These are phyloP conservation scores for Notarius lentiginosus DNA, from an alignment of 2,113 vertebrate genomes.

Conservation along the genomic window DNA sequence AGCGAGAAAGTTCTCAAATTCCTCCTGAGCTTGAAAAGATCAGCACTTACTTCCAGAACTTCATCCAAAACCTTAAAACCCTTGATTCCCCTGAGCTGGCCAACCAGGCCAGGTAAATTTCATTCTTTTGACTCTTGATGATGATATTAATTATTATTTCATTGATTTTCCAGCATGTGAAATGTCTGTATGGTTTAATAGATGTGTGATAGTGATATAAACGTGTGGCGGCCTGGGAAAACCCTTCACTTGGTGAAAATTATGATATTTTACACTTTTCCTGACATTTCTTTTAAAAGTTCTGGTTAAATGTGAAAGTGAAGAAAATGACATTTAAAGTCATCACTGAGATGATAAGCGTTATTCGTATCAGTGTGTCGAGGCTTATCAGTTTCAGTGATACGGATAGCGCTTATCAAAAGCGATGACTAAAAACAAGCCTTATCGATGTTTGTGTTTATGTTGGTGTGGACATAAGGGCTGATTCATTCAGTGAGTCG, in stretches of 20 bases:
- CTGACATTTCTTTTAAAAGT: background rate
- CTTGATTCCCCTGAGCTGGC: slow-evolving; percentile 57
- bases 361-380: background rate
- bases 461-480: background rate
- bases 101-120: slow-evolving; percentile 65
- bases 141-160: background rate
- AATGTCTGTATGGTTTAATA: background rate
- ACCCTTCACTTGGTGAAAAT: background rate
- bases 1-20: slow-evolving; percentile 57
- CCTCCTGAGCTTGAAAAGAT: slow-evolving; percentile 57
- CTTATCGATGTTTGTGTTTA: background rate
- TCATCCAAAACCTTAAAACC: slow-evolving; percentile 63
- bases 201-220: background rate
- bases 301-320: background rate
- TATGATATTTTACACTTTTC: background rate
- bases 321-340: background rate
- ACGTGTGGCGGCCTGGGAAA: background rate
- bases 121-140: too few species aligned
- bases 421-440: background rate
- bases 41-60: slow-evolving; percentile 56
- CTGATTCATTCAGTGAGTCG: too few species aligned
- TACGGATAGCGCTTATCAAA: too few species aligned
- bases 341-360: background rate
- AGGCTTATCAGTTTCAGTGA: background rate
- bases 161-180: background rate